Base-by-base conservation (phyloP, 2,113 vertebrate species). In the Cricetomys ansorgei region DNA sequence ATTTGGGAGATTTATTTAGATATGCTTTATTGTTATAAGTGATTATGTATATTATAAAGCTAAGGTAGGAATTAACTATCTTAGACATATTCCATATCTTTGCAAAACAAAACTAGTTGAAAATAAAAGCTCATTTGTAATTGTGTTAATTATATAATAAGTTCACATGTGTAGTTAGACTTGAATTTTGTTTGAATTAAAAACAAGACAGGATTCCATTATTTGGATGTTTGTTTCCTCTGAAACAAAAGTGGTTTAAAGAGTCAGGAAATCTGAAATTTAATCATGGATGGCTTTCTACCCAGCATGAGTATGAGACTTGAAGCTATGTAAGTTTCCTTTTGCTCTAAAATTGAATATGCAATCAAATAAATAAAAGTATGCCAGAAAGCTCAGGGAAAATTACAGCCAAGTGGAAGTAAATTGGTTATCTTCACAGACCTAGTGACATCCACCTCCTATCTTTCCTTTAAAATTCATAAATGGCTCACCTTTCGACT, bases 61-160 rank as follows among this genome's bases (percentile, higher is more conserved):
- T 59, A 83, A 43, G 15, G 80, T 84, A 62, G 76, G 7, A 90
- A 77, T 64, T 29, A 95, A 79, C 40, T 70, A 83, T 77, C 53
- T 72, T 19, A 93, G 86, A 69, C 50, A 5, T 12, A 96, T 81
- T 87, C 40, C 16, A 29, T 48, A 48, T 3, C 1, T 65, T 40
- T 70, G n/a, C 75, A 92, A 87, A 91, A 83, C 43, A 92, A 95
- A 96, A 73, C 48, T 72, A 91, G n/a, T 43, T 88, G 43, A 92
- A 90, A 21, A 69, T 64, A 83, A 83, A 40, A 62, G 69, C 15
- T 29, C 53, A 70, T 53, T 94, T 96, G 31, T 77, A 92, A 87
- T 16, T 73, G 34, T 95, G 27, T 17, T 91, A 93, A 45, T 88
- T 91, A 69, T 48, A 83, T 23, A 84, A 65, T 75, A 77, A 65